Evolutionary conservation across 2,797 vertebrate genomes (phyloP), one percentile per base, ranked within the genome.

Genomic region (Bucorvus abyssinicus): DNA sequence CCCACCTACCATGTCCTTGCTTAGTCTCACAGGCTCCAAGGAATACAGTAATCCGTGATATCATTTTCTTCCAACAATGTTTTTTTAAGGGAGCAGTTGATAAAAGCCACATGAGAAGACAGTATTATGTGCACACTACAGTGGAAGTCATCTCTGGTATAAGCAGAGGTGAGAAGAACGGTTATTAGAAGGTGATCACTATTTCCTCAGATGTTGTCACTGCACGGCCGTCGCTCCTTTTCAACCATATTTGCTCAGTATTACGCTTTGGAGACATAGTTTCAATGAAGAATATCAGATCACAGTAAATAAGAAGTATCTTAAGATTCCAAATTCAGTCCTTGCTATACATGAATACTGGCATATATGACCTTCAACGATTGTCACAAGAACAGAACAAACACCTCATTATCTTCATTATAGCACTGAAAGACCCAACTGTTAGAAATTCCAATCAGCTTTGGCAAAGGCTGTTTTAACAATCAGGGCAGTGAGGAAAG

Each of bases 391-490:
- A 88, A 76, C 47, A 79, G 69, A 90, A 71, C 27, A 92, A 87
- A 84, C 52, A 88, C 63, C 36, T 90, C 34, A 52, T 76, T 91
- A 93, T 57, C 63, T 63, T 94, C 55, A 76, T 87, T 70, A 90
- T 27, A 74, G 45, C 32, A 82, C 0, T 86, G 63, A 88, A 94
- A 88, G 24, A 17, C 55, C 40, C 47, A 79, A 42, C 69, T 30
- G 29, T 29, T 64, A 67, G 36, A 40, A 83, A 87, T 67, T 87
- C 61, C 83, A 56, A 85, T 77, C 36, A 93, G 52, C 52, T 86
- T 77, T 68, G 38, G 49, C 38, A 91, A 94, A 94, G 87, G 42
- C 26, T 79, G 34, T 84, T 94, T 89, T 74, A 74, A 80, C 32
- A 83, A 18, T 67, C 2, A 3, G 40, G 76, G 27, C 52, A 68